Evolutionary conservation across 2,113 vertebrate genomes (phyloP), one percentile per base, ranked within the genome.

Genomic region (Microtus oregoni): DNA sequence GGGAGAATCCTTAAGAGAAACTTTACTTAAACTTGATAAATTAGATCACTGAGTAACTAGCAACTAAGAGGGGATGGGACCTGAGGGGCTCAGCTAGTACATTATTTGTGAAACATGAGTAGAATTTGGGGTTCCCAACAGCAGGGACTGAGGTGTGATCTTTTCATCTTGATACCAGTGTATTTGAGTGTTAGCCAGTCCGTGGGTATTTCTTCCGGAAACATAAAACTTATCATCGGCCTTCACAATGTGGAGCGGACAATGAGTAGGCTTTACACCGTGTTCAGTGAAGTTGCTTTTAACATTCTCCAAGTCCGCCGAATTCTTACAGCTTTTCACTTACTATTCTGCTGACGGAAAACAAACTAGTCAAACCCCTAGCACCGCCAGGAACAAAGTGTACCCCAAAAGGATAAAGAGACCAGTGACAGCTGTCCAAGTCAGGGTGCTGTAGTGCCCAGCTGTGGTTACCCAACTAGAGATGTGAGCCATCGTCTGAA

Each of bases 401-500:
- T 44, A 63, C 41, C 91, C 88, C 35, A 13, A 38, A 20, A 12
- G 73, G 24, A 89, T 92, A 38, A 38, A 73, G 87, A 83, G 41
- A 72, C 28, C n/a, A 30, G 35, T 63, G 77, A 82, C 5, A 68
- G 38, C 24, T 2, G 3, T 17, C 0, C n/a, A 35, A 38, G 30
- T 28, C 35, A n/a, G 68, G 30, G 20, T 1, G 2, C 35, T 13
- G 2, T 3, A 0, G 41, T 35, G 63, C 88, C 82, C 94, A 90
- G 94, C 95, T 92, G 72, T 81, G 83, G 35, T 92, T 68, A 63
- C 68, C 75, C 58, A n/a, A 1, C n/a, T 47, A 86, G 90, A 38
- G 72, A 44, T 50, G 41, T 77, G 94, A 92, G 67, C 11, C 3
- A 0, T 50, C 61, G 26, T 63, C 70, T 93, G 76, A 30, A 22